Evolutionary conservation across 2,888 invertebrate genomes (phyloP), one percentile per base, ranked within the genome.

Genomic region (Lampropteryx suffumata): DNA sequence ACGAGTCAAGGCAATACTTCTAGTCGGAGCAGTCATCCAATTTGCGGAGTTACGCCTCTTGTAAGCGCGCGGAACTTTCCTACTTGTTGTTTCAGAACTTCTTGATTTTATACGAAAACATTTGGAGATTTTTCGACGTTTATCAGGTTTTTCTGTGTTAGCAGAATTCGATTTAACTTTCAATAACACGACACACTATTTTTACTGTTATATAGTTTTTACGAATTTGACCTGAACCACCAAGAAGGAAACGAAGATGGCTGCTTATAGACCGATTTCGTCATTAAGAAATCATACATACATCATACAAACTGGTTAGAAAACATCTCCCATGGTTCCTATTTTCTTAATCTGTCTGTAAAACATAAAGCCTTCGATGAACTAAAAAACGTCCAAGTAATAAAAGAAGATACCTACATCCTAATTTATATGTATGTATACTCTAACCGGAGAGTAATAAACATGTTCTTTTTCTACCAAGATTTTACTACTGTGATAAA

Each of bases 381-480:
- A 50, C 49, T 42, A 40, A 49, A 52, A 54, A 52, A 50, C 50
- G 52, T 54, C 39, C 12, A 34, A 43, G 50, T 50, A 55, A 59
- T 59, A 56, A 59, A 57, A 55, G 47, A 43, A 52, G 41, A 50
- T 47, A 55, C 50, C 47, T 57, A 30, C 43, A 35, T 53, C 35
- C 50, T 55, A 61, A 61, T 59, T 55, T 59, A 61, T 57, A 55
- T 61, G 59, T 58, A 58, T n/a, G 56, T 53, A 47, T 60, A 5
- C 21, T 21, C 59, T 67, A 59, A 64, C 57, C 50, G 40, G 56
- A 42, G 50, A 45, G 67, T 61, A 67, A 69, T 68, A 71, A 71
- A 69, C 55, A 59, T 67, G 46, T 59, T 55, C 54, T 54, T 64
- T n/a, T 57, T 59, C 52, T 50, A 46, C 50, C 48, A 58, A 59